Evolutionary conservation across 2,113 vertebrate genomes (phyloP), one percentile per base, ranked within the genome.

Genomic region (Sakesphorus luctuosus): DNA sequence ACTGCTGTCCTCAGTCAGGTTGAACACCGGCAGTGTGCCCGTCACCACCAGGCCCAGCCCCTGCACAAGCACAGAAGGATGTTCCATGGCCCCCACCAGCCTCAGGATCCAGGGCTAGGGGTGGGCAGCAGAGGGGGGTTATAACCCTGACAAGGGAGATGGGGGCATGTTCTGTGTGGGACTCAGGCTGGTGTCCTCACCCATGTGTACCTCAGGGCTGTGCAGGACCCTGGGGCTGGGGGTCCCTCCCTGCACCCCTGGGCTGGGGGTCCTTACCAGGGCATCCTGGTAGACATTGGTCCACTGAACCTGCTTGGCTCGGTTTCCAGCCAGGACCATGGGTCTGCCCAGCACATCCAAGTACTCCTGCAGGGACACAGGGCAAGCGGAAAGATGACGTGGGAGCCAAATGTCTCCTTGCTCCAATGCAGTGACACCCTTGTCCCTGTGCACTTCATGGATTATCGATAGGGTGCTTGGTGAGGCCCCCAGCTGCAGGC

Each of bases 281-380:
- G 99, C 99, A 72, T 99, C 99, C 96, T 99, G 99, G 95, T 99
- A 99, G 75, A 99, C 99, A 3, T 99, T 99, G 61, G 99, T 99
- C 99, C 99, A 99, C 84, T 99, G 99, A 94, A 99, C 99, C 94
- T 99, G 99, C 94, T 99, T 99, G 92, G 99, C 99, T 87, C 97
- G 98, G 72, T 98, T 97, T 63, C 99, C 99, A 0, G 99, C 99
- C 92, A 99, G 98, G 82, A 99, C 99, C 99, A 99, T 99, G 47
- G 99, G 99, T 65, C 99, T 99, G 69, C 99, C 99, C 96, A 99
- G 93, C 49, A 99, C 99, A 44, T 99, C 99, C 89, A 99, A 98
- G 95, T 99, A 99, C 96, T 99, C 99, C 99, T 99, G 97, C 73
- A 75, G 84, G 74, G 75, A 91, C 80, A 81, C 46, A 28, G 85